Base-by-base conservation (phyloP, 2,113 vertebrate species). In the Pelecanus crispus region DNA sequence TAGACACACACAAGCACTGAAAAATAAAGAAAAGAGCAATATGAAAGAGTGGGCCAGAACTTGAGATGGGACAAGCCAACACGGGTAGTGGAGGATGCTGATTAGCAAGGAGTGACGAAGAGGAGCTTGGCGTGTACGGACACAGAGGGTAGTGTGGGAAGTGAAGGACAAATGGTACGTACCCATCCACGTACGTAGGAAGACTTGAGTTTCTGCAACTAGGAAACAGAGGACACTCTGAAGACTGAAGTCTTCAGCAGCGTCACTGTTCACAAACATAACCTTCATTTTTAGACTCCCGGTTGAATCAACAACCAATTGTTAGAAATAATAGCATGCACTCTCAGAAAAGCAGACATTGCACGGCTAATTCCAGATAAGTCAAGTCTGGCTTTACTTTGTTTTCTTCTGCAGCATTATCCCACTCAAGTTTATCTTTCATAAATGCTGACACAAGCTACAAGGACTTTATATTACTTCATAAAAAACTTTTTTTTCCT, bases 361-460 rank as follows among this genome's bases (percentile, higher is more conserved):
- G 53, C 17, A 42, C 32, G 53, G 85, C 32, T 87, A 63, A 90
- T 73, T 75, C 38, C 20, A 55, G 44, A 49, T 71, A 82, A 83
- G 45, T 32, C 56, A 81, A 71, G 11, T 5, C 18, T 4, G 4
- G 42, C 11, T 74, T 20, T 71, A 62, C 25, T 87, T 7, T 11
- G 36, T 62, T 86, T 70, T 78, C 24, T 49, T 18, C 22, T 34
- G 55, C 21, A 90, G 72, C 34, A 65, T 45, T 47, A 63, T 81
- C 56, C 38, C 8, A 72, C 68, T 94, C 16, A 45, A 92, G 52
- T 42, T 92, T 61, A n/a, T 67, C 79, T 87, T 82, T 72, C 81
- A 81, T 40, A 96, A 94, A 92, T 32, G 86, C 96, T 96, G 96
- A 95, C 26, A 24, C 5, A 72, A 53, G 16, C 74, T 40, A 59